A percentile compares a stretch with the other conserved stretches of the same genome.
These are phyloP conservation scores for Sitobion miscanthi DNA, from an alignment of 1,140 invertebrate species.

Conservation along the genomic window DNA sequence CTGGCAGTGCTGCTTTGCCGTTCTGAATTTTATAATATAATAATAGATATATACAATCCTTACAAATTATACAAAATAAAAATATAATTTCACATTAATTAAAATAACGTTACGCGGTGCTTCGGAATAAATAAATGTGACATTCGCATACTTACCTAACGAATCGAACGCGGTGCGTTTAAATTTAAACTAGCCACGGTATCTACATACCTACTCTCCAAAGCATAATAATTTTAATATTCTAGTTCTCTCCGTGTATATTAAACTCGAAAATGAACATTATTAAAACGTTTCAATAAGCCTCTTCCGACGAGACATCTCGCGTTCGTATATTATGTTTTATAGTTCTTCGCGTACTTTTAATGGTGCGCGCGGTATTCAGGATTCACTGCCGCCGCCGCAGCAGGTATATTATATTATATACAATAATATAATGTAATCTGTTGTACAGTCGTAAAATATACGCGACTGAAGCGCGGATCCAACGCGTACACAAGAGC, in stretches of 20 bases:
- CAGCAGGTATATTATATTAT: neutral
- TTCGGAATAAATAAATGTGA: neutral
- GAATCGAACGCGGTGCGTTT: neutral
- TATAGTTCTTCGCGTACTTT: neutral
- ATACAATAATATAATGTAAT: neutral
- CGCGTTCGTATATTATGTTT: neutral
- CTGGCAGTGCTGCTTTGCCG: neutral
- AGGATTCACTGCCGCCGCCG: neutral
- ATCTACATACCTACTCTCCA: neutral
- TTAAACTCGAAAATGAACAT: neutral
- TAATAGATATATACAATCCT: neutral
- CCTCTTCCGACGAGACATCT: neutral
- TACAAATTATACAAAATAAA: neutral
- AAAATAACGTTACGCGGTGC: neutral
- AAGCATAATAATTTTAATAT: neutral
- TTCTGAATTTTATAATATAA: neutral
- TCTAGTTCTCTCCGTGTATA: neutral
- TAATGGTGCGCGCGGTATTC: neutral
- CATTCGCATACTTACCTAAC: neutral
- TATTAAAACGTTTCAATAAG: constrained; percentile 21
- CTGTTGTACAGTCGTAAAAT: neutral
- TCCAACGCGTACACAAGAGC: neutral
- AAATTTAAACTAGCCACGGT: neutral
- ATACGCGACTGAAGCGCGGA: neutral
- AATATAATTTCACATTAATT: neutral